phyloP scores from a whole-genome alignment of 2,888 invertebrate genomes.

The Agrochola circellaris region DNA sequence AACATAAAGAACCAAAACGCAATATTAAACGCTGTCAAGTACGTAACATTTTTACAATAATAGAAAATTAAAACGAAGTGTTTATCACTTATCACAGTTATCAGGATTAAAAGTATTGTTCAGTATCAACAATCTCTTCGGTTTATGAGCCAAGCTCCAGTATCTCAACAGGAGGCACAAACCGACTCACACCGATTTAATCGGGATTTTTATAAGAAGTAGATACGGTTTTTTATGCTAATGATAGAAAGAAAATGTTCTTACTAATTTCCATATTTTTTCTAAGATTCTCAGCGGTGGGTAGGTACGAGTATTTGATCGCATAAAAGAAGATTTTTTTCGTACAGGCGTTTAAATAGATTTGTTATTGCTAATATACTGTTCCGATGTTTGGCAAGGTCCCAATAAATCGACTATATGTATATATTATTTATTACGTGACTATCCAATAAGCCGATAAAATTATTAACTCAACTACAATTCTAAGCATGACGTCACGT shows the following conservation, averaged over 20 bases:
- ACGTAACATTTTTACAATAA: too few relatives aligned
- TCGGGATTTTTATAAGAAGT: too few relatives aligned
- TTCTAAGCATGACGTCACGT: constrained; percentile 15
- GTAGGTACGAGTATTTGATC: not conserved
- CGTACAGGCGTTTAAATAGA: not conserved
- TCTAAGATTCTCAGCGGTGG: not conserved
- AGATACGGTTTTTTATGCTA: not conserved
- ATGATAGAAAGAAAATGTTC: not conserved
- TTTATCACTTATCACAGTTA: too few relatives aligned
- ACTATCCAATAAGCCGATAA: constrained; percentile 33
- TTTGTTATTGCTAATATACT: not conserved
- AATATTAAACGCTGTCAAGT: too few relatives aligned
- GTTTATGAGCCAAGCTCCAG: too few relatives aligned
- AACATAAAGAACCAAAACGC: too few relatives aligned
- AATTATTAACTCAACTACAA: constrained; percentile 25
- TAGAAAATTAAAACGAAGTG: too few relatives aligned
- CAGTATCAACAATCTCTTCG: too few relatives aligned
- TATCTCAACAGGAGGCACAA: too few relatives aligned
- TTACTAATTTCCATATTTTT: not conserved
- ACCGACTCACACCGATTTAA: too few relatives aligned
- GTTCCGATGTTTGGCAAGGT: not conserved
- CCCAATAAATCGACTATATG: not conserved
- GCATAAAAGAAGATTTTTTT: not conserved
- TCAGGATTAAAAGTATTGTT: too few relatives aligned
- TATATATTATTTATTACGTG: constrained; percentile 2